A percentile compares a stretch with the other conserved stretches of the same genome.
Evolutionary conservation across 2,797 vertebrate species (phyloP).

Genomic region (Urophycis tenuis): DNA sequence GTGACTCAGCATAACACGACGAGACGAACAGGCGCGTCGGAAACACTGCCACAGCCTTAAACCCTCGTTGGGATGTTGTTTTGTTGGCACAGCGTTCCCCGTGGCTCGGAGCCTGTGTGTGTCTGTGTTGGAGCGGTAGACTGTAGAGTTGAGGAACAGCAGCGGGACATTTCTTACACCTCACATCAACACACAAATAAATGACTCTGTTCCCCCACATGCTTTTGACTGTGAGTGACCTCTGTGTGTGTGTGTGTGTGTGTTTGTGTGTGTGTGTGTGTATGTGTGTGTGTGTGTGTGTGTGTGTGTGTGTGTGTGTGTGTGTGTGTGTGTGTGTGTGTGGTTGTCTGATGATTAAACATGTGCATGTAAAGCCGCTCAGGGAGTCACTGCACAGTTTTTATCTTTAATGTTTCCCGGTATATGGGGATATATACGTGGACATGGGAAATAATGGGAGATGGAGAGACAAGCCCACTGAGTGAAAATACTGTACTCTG

Average conservation of each 20-base stretch:
- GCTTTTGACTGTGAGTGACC: not conserved
- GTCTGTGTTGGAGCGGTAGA: not conserved
- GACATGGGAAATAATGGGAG: not conserved
- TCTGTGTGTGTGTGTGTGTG: constrained; percentile 1
- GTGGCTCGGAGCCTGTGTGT: not conserved
- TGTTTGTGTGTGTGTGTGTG: not conserved
- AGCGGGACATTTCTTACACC: not conserved
- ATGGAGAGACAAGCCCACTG: not conserved
- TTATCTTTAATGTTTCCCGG: too few species aligned
- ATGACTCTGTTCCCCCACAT: constrained; percentile 10
- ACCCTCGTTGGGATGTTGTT: not conserved
- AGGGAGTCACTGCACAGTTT: not conserved
- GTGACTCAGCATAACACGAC: not conserved
- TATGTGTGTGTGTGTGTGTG: not conserved
- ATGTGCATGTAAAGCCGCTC: not conserved
- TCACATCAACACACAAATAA: constrained; percentile 1
- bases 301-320: not conserved
- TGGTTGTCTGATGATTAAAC: not conserved
- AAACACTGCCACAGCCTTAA: not conserved
- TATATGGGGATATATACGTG: too few species aligned
- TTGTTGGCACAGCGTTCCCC: not conserved
- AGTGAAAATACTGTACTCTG: not conserved
- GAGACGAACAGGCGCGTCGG: not conserved
- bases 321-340: not conserved
- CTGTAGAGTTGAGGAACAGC: not conserved